These are phyloP conservation scores for Thumatha senex DNA, from an alignment of 2,888 invertebrate genomes.

Conservation along the genomic window DNA sequence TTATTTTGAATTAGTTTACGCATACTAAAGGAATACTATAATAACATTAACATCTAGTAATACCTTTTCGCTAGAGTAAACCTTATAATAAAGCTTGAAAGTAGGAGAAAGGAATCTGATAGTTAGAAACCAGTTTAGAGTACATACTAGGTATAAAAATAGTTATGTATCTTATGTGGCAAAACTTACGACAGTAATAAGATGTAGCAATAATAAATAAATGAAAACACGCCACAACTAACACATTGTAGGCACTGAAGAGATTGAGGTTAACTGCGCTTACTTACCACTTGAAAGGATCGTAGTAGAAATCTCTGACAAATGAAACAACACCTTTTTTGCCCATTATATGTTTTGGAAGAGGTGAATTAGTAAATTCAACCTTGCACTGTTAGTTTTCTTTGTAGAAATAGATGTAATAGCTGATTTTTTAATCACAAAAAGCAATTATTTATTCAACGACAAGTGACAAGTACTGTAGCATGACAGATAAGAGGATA, in stretches of 20 bases:
- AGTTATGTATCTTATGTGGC: not conserved
- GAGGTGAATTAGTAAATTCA: conserved; percentile 19
- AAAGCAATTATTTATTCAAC: not conserved
- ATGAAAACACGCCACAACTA: not conserved
- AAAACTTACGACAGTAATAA: not conserved
- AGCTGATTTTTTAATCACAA: not conserved
- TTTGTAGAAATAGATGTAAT: conserved; percentile 33
- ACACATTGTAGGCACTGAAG: no score
- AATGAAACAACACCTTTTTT: conserved; percentile 82
- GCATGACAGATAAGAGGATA: not conserved
- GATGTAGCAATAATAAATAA: not conserved
- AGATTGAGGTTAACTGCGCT: conserved; percentile 50
- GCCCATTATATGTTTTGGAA: conserved; percentile 77
- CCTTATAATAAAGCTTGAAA: no score
- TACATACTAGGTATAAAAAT: not conserved
- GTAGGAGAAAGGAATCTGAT: no score
- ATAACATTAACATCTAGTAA: no score
- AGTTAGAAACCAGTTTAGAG: not conserved
- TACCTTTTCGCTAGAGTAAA: no score
- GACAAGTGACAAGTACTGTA: not conserved
- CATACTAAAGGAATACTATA: no score
- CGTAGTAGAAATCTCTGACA: conserved; percentile 87
- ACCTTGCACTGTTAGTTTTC: conserved; percentile 26
- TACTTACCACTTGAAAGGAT: conserved; percentile 90
- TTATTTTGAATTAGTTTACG: no score